These are phyloP conservation scores for Chelmon rostratus DNA, from an alignment of 2,797 vertebrate genomes.

Conservation along the genomic window DNA sequence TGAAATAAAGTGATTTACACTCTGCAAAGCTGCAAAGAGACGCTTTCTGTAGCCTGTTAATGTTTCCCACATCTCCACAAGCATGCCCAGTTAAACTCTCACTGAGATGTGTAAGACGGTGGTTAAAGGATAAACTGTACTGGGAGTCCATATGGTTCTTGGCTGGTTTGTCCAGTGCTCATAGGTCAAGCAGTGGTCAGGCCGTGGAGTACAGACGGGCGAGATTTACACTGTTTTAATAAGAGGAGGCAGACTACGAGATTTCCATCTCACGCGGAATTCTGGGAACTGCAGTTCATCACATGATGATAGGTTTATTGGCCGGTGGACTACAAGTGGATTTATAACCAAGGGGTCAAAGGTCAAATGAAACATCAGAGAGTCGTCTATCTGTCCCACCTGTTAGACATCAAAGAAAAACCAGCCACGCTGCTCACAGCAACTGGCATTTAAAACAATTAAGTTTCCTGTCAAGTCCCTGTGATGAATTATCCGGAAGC, in stretches of 20 bases:
- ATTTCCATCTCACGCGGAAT: constrained; percentile 70
- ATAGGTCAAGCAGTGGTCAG: constrained; percentile 16
- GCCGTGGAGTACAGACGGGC: constrained; percentile 10
- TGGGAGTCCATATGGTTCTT: constrained; percentile 12
- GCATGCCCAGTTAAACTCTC: background rate
- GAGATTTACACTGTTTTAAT: constrained; percentile 66
- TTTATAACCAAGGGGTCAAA: constrained; percentile 76
- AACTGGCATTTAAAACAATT: constrained; percentile 99
- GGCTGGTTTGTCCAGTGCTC: constrained; percentile 10
- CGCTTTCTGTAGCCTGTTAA: background rate
- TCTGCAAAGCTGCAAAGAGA: background rate
- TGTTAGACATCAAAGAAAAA: constrained; percentile 85
- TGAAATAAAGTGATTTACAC: background rate
- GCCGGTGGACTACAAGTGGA: constrained; percentile 72
- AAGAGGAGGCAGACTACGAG: constrained; percentile 54
- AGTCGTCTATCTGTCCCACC: constrained; percentile 81
- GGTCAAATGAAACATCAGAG: constrained; percentile 81
- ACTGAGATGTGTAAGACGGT: background rate
- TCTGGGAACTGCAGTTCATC: constrained; percentile 79
- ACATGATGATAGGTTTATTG: constrained; percentile 78
- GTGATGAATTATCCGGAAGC: constrained; percentile 99
- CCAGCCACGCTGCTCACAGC: constrained; percentile 80
- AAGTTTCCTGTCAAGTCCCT: constrained; percentile 96
- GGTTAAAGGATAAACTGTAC: background rate
- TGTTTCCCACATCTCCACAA: constrained; percentile 1